Conservation (phyloP, 2,888 invertebrate genomes). For the Priocnemis perturbator region DNA sequence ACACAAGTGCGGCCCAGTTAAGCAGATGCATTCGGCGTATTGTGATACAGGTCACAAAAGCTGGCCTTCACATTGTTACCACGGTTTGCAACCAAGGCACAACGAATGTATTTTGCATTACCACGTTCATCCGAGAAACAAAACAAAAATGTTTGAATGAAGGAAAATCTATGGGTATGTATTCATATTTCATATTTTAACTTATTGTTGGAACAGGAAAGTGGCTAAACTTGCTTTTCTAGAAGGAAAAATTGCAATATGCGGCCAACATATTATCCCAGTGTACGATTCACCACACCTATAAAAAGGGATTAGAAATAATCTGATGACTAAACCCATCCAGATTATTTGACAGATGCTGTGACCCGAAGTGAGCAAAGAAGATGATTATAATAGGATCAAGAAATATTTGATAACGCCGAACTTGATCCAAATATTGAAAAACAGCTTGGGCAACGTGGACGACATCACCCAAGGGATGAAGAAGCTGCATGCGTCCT, state of each 20-base stretch:
- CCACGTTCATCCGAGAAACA: too few relatives aligned
- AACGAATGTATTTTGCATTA: too few relatives aligned
- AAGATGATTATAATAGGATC: too few relatives aligned
- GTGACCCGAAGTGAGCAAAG: too few relatives aligned
- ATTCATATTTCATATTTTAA: slow-evolving; percentile 5
- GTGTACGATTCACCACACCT: slow-evolving; percentile 26
- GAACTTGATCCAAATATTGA: too few relatives aligned
- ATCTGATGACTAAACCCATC: too few relatives aligned
- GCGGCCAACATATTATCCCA: slow-evolving; percentile 18
- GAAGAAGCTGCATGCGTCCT: slow-evolving; percentile 7
- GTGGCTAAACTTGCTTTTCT: not conserved
- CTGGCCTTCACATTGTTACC: slow-evolving; percentile 22
- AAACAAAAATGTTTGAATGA: too few relatives aligned
- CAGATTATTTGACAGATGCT: too few relatives aligned
- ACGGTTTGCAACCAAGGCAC: too few relatives aligned
- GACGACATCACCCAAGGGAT: not conserved
- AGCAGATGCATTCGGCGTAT: slow-evolving; percentile 25
- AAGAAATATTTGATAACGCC: too few relatives aligned
- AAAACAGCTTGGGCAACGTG: too few relatives aligned
- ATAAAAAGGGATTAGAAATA: slow-evolving; percentile 20
- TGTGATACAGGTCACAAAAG: slow-evolving; percentile 13
- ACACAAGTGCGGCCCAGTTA: slow-evolving; percentile 29
- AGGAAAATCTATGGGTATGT: not conserved
- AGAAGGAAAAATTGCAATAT: slow-evolving; percentile 10
- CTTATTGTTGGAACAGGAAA: too few relatives aligned